Base-by-base conservation (phyloP, 1,140 invertebrate species). In the Penaeus vannamei region DNA sequence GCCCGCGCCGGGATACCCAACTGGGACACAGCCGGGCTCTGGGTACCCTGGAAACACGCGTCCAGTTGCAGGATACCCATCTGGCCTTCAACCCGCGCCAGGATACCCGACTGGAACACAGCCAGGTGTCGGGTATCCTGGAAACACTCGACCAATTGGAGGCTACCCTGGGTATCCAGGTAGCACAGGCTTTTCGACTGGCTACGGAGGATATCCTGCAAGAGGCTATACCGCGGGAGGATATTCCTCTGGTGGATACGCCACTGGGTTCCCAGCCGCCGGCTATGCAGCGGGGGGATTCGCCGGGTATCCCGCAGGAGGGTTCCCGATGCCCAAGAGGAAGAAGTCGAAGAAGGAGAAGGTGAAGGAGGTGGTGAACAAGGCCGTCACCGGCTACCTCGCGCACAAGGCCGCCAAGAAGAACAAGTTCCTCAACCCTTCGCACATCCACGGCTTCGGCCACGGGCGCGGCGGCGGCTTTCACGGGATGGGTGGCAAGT, bases 261-360 rank as follows among this genome's bases (percentile, higher is more conserved):
- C 80, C 20, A 42, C 66, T 12, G 66, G 66, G 26, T 76, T 86
- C 42, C 23, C 66, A 23, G 59, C 72, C 7, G 53, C 53, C 53
- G 53, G 53, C 53, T 53, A 53, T 53, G 53, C 53, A 53, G 53
- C 53, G 17, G 53, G 87, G 12, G 87, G 82, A 29, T 85, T 79
- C 29, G 87, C 80, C 20, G 87, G 82, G 26, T 89, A 89, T 72
- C 87, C 87, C 3, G 82, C 84, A n/a, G 87, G 87, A 42, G 87
- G 87, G 19, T 89, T 76, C 42, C 81, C 87, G 23, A 89, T 62
- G 82, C 87, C 87, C 26, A 20, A 61, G 64, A 88, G 83, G 59
- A 79, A 84, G 59, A 84, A 89, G 82, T 62, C n/a, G 32, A 84
- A 79, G 53, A 89, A 89, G 80, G 53, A 85, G 14, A 89, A 89